These are phyloP conservation scores for Corvus moneduloides DNA, from an alignment of 2,113 vertebrate species.

Conservation along the genomic window DNA sequence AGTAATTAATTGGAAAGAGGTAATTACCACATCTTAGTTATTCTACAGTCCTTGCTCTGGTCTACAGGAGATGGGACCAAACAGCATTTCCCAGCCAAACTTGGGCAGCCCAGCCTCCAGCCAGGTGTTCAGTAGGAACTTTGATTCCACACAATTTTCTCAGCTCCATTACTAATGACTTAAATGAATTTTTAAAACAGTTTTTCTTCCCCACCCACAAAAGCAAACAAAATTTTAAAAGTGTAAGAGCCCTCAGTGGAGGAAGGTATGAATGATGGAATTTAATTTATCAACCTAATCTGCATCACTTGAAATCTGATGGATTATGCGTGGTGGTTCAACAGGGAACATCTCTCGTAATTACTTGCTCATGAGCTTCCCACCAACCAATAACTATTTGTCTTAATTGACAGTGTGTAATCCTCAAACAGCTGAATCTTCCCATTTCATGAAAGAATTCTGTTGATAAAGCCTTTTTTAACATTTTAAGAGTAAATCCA, in stretches of 20 bases:
- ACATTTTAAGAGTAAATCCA: not conserved
- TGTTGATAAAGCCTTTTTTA: not conserved
- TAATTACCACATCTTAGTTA: not conserved
- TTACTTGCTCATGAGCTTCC: not conserved
- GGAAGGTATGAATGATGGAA: not conserved
- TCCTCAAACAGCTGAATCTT: not conserved
- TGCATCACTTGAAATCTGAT: not conserved
- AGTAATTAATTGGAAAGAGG: not conserved
- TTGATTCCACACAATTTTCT: not conserved
- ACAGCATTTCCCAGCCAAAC: not conserved
- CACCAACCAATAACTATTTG: constrained; percentile 4
- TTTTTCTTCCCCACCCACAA: not conserved
- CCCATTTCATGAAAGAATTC: not conserved
- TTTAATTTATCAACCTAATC: not conserved
- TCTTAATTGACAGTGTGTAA: not conserved
- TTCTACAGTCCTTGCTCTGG: not conserved
- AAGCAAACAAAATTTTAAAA: not conserved
- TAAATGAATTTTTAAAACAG: not conserved
- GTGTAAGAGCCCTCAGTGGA: not conserved
- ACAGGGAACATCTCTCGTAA: constrained; percentile 1
- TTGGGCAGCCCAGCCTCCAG: not conserved
- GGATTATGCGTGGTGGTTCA: not conserved
- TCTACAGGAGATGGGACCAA: not conserved
- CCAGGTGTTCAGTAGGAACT: not conserved
- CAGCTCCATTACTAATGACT: not conserved